Evolutionary conservation across 2,888 invertebrate genomes (phyloP).

Genomic region (Agriopis aurantiaria): DNA sequence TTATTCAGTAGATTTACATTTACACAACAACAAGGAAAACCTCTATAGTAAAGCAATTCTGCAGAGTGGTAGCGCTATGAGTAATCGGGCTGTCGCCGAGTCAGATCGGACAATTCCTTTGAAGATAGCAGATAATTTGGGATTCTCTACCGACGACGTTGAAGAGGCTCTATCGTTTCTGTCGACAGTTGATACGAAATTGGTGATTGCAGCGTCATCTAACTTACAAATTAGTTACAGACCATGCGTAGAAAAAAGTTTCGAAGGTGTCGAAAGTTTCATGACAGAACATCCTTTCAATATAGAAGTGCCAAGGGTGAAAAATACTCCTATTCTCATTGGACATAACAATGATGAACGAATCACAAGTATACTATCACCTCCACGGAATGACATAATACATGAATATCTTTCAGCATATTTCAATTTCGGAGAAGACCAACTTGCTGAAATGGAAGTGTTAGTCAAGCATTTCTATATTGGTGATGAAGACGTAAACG

Average conservation of each 20-base stretch:
- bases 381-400: slow-evolving; percentile 29
- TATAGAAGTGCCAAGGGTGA: slow-evolving; percentile 42
- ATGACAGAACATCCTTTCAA: slow-evolving; percentile 56
- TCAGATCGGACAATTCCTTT: slow-evolving; percentile 53
- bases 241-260: slow-evolving; percentile 62
- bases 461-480: slow-evolving; percentile 63
- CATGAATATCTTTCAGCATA: slow-evolving; percentile 43
- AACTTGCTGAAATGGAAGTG: slow-evolving; percentile 50
- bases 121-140: slow-evolving; percentile 57
- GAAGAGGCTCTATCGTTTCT: slow-evolving; percentile 61
- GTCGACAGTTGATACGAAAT: slow-evolving; percentile 49
- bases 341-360: slow-evolving; percentile 57
- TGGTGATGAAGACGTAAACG: slow-evolving; percentile 57
- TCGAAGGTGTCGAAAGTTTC: slow-evolving; percentile 53
- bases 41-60: slow-evolving; percentile 63
- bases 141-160: slow-evolving; percentile 51
- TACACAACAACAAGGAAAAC: slow-evolving; percentile 57
- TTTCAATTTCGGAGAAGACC: slow-evolving; percentile 52
- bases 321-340: slow-evolving; percentile 52
- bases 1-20: slow-evolving; percentile 59
- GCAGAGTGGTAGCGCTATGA: slow-evolving; percentile 60
- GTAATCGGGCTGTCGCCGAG: slow-evolving; percentile 47
- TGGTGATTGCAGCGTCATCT: slow-evolving; percentile 55
- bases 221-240: slow-evolving; percentile 47
- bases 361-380: slow-evolving; percentile 8